These are phyloP conservation scores for Aspidiotus destructor DNA, from an alignment of 2,888 invertebrate species.

Conservation along the genomic window DNA sequence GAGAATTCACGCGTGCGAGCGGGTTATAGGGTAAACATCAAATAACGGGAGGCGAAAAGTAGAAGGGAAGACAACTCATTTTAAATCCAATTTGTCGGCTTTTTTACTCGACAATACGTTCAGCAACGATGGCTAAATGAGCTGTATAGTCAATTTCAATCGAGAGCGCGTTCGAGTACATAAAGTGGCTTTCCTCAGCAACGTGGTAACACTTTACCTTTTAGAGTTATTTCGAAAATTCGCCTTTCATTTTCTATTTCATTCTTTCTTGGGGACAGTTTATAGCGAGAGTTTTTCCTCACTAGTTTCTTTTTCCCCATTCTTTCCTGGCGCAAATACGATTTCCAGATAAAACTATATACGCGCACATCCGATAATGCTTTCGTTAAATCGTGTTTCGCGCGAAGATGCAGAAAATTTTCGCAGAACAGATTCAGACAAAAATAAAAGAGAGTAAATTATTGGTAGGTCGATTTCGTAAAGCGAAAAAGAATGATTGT, in stretches of 20 bases:
- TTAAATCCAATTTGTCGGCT: slow-evolving; percentile 32
- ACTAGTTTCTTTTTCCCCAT: too few species aligned
- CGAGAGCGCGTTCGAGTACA: slow-evolving; percentile 27
- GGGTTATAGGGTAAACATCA: not conserved
- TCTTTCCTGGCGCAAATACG: not conserved
- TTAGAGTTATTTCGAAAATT: slow-evolving; percentile 25
- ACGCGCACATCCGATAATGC: not conserved
- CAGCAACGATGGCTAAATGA: slow-evolving; percentile 24
- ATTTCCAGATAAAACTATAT: not conserved
- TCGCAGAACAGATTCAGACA: not conserved
- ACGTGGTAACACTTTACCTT: slow-evolving; percentile 17
- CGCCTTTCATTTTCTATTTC: not conserved
- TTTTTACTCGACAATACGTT: slow-evolving; percentile 32
- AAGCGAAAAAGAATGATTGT: not conserved
- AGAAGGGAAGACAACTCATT: slow-evolving; percentile 31
- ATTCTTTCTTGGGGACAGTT: not conserved
- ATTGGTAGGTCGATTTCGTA: slow-evolving; percentile 3
- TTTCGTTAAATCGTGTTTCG: slow-evolving; percentile 7
- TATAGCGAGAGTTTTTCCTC: not conserved
- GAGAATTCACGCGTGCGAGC: not conserved
- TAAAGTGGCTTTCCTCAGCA: slow-evolving; percentile 28
- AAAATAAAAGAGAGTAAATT: slow-evolving; percentile 1
- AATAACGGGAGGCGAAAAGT: slow-evolving; percentile 12
- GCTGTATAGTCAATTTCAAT: slow-evolving; percentile 32
- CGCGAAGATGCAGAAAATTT: not conserved